A percentile compares a stretch with the other conserved stretches of the same genome.
phyloP scores from a whole-genome alignment of 1,140 invertebrate genomes.

The Lerema accius region DNA sequence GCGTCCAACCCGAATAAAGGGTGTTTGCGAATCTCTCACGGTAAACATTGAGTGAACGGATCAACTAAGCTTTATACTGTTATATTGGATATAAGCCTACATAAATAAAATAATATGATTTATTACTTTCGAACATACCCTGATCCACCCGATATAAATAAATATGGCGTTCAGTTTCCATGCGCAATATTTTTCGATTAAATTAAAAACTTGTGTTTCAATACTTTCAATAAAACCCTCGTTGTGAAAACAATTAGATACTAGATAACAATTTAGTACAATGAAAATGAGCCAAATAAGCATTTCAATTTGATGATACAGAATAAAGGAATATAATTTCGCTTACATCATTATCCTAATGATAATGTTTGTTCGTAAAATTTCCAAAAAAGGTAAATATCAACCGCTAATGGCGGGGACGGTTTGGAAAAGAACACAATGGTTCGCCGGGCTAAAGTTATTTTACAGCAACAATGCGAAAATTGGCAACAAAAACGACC shows the following conservation, averaged over 20 bases:
- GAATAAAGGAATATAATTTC: conserved; percentile 18
- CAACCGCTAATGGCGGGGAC: conserved; percentile 24
- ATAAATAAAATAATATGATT: background rate
- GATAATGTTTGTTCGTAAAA: conserved; percentile 17
- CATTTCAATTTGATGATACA: conserved; percentile 1
- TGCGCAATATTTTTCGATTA: background rate
- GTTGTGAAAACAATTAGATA: background rate
- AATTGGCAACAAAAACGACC: conserved; percentile 77
- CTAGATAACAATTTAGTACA: conserved; percentile 7
- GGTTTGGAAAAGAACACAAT: conserved; percentile 45
- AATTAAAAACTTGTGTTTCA: background rate
- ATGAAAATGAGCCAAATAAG: conserved; percentile 13
- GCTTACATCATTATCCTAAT: conserved; percentile 17
- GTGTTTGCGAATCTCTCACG: conserved; percentile 56
- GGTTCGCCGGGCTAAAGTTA: conserved; percentile 61
- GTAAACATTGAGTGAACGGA: conserved; percentile 56
- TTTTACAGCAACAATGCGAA: conserved; percentile 69
- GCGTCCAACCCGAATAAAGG: conserved; percentile 46
- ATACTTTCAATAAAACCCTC: background rate
- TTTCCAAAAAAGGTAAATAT: conserved; percentile 31
- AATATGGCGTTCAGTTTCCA: background rate
- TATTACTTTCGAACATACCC: background rate
- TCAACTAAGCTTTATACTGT: conserved; percentile 34
- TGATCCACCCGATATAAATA: too few species aligned
- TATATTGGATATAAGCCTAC: background rate